These are phyloP conservation scores for Leptura quadrifasciata DNA, from an alignment of 2,888 invertebrate species.

Conservation along the genomic window DNA sequence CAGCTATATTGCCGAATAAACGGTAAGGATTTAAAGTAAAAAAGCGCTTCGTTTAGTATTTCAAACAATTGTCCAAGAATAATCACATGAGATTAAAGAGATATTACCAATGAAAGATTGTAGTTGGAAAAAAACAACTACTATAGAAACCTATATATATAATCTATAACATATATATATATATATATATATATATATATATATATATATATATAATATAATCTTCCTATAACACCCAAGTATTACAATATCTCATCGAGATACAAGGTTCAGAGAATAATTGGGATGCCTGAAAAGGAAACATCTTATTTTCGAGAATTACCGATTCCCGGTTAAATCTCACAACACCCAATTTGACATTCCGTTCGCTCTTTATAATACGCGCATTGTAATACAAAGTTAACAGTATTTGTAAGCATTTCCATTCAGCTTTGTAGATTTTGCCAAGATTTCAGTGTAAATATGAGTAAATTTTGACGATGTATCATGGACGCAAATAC, in stretches of 20 bases:
- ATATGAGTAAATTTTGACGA: conserved; percentile 3
- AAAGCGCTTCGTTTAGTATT: no score
- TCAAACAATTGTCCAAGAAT: no score
- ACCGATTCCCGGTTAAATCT: background rate
- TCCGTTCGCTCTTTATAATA: background rate
- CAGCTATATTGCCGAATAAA: no score
- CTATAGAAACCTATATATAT: no score
- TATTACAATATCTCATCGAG: background rate
- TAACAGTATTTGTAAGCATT: conserved; percentile 9
- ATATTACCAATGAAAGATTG: no score
- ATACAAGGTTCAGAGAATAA: background rate
- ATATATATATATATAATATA: no score
- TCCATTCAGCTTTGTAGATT: conserved; percentile 28
- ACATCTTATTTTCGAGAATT: background rate
- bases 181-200: no score
- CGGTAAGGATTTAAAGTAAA: no score
- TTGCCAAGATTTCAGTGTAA: conserved; percentile 13
- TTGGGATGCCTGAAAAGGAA: background rate
- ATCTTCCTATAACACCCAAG: background rate
- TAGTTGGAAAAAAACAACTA: no score
- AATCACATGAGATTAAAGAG: no score
- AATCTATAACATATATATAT: no score
- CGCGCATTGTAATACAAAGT: background rate
- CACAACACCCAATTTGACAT: background rate
- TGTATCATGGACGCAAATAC: conserved; percentile 18